Conservation (phyloP, 2,113 vertebrate species). For the Neotragus moschatus region DNA sequence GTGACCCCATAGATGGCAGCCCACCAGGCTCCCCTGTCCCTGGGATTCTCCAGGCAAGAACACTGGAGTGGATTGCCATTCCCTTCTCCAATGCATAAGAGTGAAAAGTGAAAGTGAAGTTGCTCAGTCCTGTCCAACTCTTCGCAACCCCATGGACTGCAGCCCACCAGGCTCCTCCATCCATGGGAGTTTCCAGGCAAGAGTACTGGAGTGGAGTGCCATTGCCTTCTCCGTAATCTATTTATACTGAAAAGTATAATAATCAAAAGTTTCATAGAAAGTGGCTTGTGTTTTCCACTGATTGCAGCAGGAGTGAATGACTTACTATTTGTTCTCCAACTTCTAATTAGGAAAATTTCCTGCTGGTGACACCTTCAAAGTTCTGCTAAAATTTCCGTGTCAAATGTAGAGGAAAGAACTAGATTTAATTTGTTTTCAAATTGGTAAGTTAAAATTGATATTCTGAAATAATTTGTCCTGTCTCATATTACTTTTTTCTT, state of each 20-base stretch:
- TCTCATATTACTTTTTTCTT: not conserved
- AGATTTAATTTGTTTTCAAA: constrained; percentile 14
- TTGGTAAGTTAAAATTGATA: not conserved
- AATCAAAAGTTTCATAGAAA: not conserved
- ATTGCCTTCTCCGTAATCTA: not conserved
- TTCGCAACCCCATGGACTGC: not conserved
- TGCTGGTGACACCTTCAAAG: constrained; percentile 2
- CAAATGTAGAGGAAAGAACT: not conserved
- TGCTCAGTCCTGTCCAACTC: accelerated
- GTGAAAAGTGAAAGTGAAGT: not conserved
- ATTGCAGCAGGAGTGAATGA: not conserved
- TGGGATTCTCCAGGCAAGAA: too few relatives aligned
- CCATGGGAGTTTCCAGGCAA: not conserved
- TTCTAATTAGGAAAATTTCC: not conserved
- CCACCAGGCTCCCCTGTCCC: too few relatives aligned
- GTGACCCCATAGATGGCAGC: accelerated
- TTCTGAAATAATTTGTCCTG: not conserved
- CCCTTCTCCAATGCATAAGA: too few relatives aligned
- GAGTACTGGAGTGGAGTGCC: not conserved
- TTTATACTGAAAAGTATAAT: not conserved
- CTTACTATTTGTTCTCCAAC: not conserved
- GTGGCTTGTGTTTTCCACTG: not conserved
- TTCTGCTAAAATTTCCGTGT: not conserved
- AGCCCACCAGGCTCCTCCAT: not conserved
- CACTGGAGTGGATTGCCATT: too few relatives aligned